Evolutionary conservation across 2,888 invertebrate genomes (phyloP).

Genomic region (Yponomeuta sedellus): DNA sequence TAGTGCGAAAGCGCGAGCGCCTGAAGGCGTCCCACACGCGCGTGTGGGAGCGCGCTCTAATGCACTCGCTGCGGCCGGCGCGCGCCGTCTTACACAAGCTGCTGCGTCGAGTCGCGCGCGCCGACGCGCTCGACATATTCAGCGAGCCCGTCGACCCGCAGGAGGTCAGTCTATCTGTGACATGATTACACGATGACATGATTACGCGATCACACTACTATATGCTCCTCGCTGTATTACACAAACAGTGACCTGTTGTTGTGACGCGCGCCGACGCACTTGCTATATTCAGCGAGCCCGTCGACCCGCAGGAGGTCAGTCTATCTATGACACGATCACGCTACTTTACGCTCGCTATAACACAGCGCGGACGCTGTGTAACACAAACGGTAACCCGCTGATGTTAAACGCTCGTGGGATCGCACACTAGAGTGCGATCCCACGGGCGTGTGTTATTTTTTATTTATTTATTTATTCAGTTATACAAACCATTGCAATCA

Average conservation of each 20-base stretch:
- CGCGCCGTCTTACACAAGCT: slow-evolving; percentile 86
- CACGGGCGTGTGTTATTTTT: too few species aligned
- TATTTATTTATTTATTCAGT: too few species aligned
- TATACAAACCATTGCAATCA: too few species aligned
- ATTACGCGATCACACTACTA: slow-evolving; percentile 82
- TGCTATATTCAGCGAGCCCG: slow-evolving; percentile 95
- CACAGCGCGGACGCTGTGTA: too few species aligned
- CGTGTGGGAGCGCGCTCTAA: slow-evolving; percentile 86
- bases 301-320: slow-evolving; percentile 85
- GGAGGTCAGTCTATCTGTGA: slow-evolving; percentile 68
- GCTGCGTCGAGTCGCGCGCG: slow-evolving; percentile 84
- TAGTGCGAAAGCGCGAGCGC: slow-evolving; percentile 96
- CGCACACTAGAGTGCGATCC: too few species aligned
- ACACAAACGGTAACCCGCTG: too few species aligned
- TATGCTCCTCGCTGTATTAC: slow-evolving; percentile 85
- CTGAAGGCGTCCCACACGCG: slow-evolving; percentile 91
- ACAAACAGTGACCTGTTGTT: slow-evolving; percentile 85
- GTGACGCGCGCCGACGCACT: slow-evolving; percentile 85
- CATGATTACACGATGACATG: neutral
- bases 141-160: slow-evolving; percentile 93
- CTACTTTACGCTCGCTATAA: too few species aligned
- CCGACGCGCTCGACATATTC: slow-evolving; percentile 92
- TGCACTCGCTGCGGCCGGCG: slow-evolving; percentile 88
- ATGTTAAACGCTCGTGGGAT: too few species aligned
- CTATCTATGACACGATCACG: neutral